phyloP scores from a whole-genome alignment of 2,797 vertebrate genomes.

The Emydoidea blandingii region DNA sequence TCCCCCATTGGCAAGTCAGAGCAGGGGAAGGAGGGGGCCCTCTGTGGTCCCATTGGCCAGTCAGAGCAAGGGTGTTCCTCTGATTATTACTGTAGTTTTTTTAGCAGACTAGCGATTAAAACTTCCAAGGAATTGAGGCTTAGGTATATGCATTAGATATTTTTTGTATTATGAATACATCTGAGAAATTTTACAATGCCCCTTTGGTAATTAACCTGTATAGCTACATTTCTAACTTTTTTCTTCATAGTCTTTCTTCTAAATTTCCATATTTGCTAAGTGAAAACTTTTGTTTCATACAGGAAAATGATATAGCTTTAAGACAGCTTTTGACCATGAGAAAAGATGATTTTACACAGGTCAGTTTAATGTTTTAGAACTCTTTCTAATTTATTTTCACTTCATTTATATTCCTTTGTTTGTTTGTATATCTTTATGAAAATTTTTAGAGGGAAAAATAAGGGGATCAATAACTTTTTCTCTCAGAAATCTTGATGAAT shows the following conservation, averaged over 20 bases:
- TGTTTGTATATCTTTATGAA: not conserved
- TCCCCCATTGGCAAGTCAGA: not conserved
- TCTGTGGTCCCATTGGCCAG: not conserved
- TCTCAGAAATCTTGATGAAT: not conserved
- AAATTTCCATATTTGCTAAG: slow-evolving; percentile 3
- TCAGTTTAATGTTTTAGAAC: slow-evolving; percentile 65
- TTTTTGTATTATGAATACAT: not conserved
- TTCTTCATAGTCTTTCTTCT: slow-evolving; percentile 25
- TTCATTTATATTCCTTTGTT: not conserved
- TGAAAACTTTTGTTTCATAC: slow-evolving; percentile 46
- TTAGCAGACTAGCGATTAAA: not conserved
- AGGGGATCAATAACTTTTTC: not conserved
- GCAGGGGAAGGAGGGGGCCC: not conserved
- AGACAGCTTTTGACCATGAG: slow-evolving; percentile 89
- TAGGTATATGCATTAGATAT: not conserved
- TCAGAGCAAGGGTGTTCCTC: not conserved
- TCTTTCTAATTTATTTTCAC: slow-evolving; percentile 16
- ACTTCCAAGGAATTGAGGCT: not conserved
- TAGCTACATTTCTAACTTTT: not conserved
- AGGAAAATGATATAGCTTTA: slow-evolving; percentile 91
- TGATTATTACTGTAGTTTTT: not conserved
- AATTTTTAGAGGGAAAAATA: not conserved
- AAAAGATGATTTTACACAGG: slow-evolving; percentile 90
- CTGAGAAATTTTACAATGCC: not conserved
- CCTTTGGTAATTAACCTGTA: not conserved